These are phyloP conservation scores for Sesia bembeciformis DNA, from an alignment of 2,888 invertebrate genomes.

Conservation along the genomic window DNA sequence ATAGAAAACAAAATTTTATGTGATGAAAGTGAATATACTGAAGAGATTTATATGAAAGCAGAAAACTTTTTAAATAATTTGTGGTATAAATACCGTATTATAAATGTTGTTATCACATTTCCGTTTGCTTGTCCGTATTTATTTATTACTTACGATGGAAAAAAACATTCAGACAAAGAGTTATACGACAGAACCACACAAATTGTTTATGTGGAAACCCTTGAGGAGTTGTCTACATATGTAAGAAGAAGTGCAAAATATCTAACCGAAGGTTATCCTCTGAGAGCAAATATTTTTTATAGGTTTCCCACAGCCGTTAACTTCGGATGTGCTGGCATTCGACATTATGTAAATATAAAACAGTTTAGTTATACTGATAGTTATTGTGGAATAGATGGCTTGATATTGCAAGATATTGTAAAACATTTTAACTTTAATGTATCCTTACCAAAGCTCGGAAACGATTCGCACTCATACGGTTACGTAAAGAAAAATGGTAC, in stretches of 20 bases:
- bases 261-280: conserved; percentile 27
- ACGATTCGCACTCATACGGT: conserved; percentile 20
- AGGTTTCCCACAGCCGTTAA: conserved; percentile 36
- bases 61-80: conserved; percentile 27
- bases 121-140: conserved; percentile 27
- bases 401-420: conserved; percentile 32
- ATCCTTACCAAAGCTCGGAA: conserved; percentile 9
- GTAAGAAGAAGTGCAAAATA: conserved; percentile 10
- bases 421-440: conserved; percentile 27
- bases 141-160: conserved; percentile 22
- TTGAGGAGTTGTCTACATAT: conserved; percentile 6
- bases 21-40: conserved; percentile 16
- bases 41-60: conserved; percentile 10
- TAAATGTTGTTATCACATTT: conserved; percentile 20
- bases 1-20: conserved; percentile 16
- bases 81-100: conserved; percentile 26
- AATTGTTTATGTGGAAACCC: conserved; percentile 12
- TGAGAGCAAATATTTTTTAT: conserved; percentile 27
- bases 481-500: conserved; percentile 12
- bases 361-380: conserved; percentile 13
- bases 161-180: conserved; percentile 10
- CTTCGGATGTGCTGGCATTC: conserved; percentile 19
- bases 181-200: conserved; percentile 32
- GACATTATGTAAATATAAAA: conserved; percentile 18
- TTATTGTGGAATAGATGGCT: conserved; percentile 36